These are phyloP conservation scores for Autographa gamma DNA, from an alignment of 2,888 invertebrate species.

Conservation along the genomic window DNA sequence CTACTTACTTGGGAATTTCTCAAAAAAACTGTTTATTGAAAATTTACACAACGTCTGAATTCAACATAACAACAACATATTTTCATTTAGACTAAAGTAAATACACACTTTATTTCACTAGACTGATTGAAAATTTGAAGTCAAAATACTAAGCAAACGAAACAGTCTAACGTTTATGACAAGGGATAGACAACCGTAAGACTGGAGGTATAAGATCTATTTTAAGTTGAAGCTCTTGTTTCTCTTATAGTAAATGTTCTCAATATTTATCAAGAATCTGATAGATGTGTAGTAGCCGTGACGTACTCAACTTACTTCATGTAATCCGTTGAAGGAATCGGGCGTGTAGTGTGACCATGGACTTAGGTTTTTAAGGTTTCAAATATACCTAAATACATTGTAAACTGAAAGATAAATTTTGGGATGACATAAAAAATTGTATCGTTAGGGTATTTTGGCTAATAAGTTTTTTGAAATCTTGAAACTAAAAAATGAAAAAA, in stretches of 20 bases:
- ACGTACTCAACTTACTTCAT: slow-evolving; percentile 55
- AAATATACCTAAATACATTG: too few species aligned
- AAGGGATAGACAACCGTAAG: neutral
- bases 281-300: slow-evolving; percentile 57
- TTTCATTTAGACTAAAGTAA: too few species aligned
- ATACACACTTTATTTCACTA: too few species aligned
- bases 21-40: too few species aligned
- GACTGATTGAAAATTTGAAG: neutral
- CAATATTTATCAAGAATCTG: slow-evolving; percentile 43
- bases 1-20: too few species aligned
- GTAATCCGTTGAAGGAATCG: slow-evolving; percentile 53
- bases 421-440: too few species aligned
- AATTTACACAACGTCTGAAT: too few species aligned
- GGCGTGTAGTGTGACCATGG: slow-evolving; percentile 38
- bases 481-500: too few species aligned
- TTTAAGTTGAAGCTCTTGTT: neutral
- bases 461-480: too few species aligned
- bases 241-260: slow-evolving; percentile 8
- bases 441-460: too few species aligned
- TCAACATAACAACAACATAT: too few species aligned
- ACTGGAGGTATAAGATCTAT: neutral
- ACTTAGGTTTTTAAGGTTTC: neutral
- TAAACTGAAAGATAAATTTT: too few species aligned
- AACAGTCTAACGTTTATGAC: neutral
- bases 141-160: neutral